These are phyloP conservation scores for Laupala kohalensis DNA, from an alignment of 1,140 invertebrate species.

Conservation along the genomic window DNA sequence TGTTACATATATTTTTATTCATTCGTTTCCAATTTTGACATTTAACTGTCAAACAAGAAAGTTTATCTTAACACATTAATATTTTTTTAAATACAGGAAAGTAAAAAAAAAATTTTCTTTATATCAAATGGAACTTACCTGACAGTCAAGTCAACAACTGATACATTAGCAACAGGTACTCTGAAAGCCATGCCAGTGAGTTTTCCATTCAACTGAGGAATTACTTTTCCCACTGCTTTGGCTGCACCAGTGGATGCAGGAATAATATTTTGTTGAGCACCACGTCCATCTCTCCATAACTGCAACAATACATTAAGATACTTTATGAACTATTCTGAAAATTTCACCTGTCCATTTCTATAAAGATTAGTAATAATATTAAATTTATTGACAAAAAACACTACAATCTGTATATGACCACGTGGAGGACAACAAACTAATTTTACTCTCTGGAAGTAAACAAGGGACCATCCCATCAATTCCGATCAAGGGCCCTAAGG, in stretches of 20 bases:
- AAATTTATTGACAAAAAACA: too few species aligned
- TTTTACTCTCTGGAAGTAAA: too few species aligned
- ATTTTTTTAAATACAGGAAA: neutral
- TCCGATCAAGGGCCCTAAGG: too few species aligned
- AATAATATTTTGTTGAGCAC: constrained; percentile 63
- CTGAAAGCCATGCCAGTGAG: constrained; percentile 59
- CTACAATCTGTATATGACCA: too few species aligned
- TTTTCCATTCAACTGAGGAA: constrained; percentile 49
- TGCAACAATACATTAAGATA: constrained; percentile 15
- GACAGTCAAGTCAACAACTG: constrained; percentile 54
- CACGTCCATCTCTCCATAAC: constrained; percentile 51
- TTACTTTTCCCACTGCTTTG: constrained; percentile 59
- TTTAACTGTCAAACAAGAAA: too few species aligned
- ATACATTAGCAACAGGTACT: constrained; percentile 60
- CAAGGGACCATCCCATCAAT: too few species aligned
- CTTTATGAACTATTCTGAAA: neutral
- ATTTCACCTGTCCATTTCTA: too few species aligned
- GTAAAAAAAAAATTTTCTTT: neutral
- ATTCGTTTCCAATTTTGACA: too few species aligned
- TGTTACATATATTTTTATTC: too few species aligned
- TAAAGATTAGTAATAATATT: too few species aligned
- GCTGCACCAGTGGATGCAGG: constrained; percentile 64
- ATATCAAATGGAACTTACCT: neutral
- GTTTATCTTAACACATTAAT: neutral
- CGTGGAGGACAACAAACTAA: too few species aligned